phyloP scores from a whole-genome alignment of 2,888 invertebrate species.

The Sesamia inferens region DNA sequence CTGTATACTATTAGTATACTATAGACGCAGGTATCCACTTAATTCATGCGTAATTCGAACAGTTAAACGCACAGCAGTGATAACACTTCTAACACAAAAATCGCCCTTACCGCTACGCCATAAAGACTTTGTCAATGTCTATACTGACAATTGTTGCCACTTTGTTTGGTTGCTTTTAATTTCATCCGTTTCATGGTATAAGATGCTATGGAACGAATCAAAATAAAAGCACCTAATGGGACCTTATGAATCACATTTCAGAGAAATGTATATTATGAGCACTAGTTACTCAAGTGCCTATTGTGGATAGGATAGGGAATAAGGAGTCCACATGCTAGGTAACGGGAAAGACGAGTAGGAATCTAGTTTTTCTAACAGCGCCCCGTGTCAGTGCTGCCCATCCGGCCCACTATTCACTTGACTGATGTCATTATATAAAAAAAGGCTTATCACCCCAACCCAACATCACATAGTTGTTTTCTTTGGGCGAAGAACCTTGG shows the following conservation, averaged over 20 bases:
- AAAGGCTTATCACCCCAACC: not conserved
- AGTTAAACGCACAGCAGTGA: too few relatives aligned
- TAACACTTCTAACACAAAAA: not conserved
- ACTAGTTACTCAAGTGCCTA: not conserved
- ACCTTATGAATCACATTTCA: not conserved
- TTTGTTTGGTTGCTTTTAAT: too few relatives aligned
- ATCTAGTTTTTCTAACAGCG: slow-evolving; percentile 27
- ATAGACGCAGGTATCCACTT: not conserved
- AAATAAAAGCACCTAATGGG: not conserved
- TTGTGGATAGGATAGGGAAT: not conserved
- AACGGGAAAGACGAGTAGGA: slow-evolving; percentile 18
- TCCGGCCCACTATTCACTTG: slow-evolving; percentile 29
- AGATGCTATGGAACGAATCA: not conserved
- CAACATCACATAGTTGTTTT: not conserved
- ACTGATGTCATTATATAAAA: not conserved
- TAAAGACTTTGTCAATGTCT: not conserved
- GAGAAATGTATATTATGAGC: not conserved
- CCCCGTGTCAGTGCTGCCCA: slow-evolving; percentile 13
- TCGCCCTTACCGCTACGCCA: not conserved
- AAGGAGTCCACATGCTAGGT: slow-evolving; percentile 5
- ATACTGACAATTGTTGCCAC: not conserved
- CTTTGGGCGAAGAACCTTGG: not conserved
- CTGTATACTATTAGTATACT: too few relatives aligned
- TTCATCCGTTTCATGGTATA: too few relatives aligned
- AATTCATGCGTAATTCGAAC: not conserved